phyloP scores from a whole-genome alignment of 2,888 invertebrate species.

The Chrysomela aeneicollis region DNA sequence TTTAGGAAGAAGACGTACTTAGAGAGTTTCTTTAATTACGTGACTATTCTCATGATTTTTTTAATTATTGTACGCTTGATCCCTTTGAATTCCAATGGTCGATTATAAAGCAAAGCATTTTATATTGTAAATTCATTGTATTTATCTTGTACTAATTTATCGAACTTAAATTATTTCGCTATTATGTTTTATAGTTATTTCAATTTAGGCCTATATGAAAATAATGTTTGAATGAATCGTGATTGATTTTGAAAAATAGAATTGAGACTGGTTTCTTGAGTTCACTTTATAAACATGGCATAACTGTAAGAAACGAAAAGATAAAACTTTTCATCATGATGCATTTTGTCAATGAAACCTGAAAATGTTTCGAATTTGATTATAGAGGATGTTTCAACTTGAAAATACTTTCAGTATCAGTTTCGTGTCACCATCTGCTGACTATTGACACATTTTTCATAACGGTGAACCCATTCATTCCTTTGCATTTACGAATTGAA shows the following conservation, averaged over 20 bases:
- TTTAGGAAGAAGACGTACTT: conserved; percentile 37
- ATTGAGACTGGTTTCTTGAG: conserved; percentile 38
- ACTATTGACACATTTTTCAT: too few species aligned
- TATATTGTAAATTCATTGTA: not conserved
- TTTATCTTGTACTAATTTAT: not conserved
- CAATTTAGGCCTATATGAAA: conserved; percentile 3
- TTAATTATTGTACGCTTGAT: conserved; percentile 36
- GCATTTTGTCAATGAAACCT: too few species aligned
- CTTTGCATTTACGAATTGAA: too few species aligned
- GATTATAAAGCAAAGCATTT: not conserved
- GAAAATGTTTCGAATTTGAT: too few species aligned
- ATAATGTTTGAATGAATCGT: conserved; percentile 14
- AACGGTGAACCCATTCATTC: too few species aligned
- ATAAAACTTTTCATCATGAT: too few species aligned
- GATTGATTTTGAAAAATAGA: conserved; percentile 11
- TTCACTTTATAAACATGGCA: conserved; percentile 40
- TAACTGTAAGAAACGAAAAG: conserved; percentile 10
- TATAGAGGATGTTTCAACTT: too few species aligned
- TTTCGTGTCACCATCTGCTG: too few species aligned
- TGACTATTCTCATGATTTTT: conserved; percentile 22
- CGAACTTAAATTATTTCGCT: too few species aligned
- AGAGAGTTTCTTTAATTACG: conserved; percentile 28
- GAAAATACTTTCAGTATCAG: too few species aligned
- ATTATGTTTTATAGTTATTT: not conserved
- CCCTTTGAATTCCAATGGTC: not conserved